Conservation (phyloP, 2,113 vertebrate genomes). For the Corydoras maculifer region DNA sequence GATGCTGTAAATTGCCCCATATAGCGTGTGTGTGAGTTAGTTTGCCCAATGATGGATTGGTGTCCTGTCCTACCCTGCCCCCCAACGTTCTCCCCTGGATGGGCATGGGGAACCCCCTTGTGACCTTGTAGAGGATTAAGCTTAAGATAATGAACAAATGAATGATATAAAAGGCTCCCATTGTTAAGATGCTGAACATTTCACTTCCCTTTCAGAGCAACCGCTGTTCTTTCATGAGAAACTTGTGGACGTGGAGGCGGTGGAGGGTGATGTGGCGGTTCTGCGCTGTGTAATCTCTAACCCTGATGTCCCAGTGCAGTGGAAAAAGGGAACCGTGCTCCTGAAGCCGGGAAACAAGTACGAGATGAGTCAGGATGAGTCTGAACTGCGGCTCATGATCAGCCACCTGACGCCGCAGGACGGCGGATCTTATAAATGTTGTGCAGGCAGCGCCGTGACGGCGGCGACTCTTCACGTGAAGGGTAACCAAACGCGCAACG, state of each 20-base stretch:
- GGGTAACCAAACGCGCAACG: slow-evolving; percentile 47
- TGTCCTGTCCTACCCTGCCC: no score
- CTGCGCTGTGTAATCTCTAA: slow-evolving; percentile 63
- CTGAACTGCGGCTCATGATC: slow-evolving; percentile 64
- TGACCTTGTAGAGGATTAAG: no score
- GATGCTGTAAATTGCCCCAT: no score
- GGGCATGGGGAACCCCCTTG: no score
- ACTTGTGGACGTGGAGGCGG: slow-evolving; percentile 58
- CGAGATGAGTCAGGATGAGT: slow-evolving; percentile 56
- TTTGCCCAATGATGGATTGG: no score
- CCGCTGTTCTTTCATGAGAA: slow-evolving; percentile 49
- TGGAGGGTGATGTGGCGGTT: slow-evolving; percentile 54
- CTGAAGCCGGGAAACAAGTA: slow-evolving; percentile 54
- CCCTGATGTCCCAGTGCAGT: slow-evolving; percentile 46
- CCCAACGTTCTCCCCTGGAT: no score
- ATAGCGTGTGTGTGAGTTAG: no score
- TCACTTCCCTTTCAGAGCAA: slow-evolving; percentile 16
- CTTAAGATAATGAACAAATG: no score
- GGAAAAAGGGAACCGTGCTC: slow-evolving; percentile 61
- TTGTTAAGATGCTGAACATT: no score
- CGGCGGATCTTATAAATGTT: slow-evolving; percentile 63
- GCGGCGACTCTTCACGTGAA: slow-evolving; percentile 58
- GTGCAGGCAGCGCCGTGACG: slow-evolving; percentile 59
- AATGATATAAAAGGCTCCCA: no score
- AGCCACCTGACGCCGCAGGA: slow-evolving; percentile 65